A percentile compares a stretch with the other conserved stretches of the same genome.
Conservation (phyloP, 30 jellyfish, hydroid and myxozoan genomes). For the Cassiopea xamachana region DNA sequence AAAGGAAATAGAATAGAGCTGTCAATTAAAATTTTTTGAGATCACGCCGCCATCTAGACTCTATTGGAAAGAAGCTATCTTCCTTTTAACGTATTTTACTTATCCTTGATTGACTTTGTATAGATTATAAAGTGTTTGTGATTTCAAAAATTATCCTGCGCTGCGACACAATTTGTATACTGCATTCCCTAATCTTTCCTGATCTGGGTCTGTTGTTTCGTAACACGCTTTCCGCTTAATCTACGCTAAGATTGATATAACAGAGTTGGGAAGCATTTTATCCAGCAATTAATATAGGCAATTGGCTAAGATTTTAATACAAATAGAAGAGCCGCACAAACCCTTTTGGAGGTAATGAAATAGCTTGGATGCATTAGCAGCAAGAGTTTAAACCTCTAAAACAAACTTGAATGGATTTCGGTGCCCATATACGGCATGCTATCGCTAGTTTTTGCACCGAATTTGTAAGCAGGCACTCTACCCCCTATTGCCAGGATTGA, state of each 20-base stretch:
- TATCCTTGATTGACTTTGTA: background rate
- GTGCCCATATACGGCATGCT: background rate
- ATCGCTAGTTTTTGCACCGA: background rate
- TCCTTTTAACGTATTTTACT: background rate
- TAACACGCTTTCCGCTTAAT: constrained; percentile 59
- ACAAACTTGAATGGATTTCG: background rate
- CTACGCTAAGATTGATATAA: constrained; percentile 19
- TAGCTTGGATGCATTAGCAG: constrained; percentile 28
- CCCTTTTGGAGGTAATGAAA: constrained; percentile 6
- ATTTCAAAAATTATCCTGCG: constrained; percentile 2
- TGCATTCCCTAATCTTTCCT: constrained; percentile 20
- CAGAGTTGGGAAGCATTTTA: constrained; percentile 9
- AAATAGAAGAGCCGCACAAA: constrained; percentile 21
- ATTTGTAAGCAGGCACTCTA: background rate
- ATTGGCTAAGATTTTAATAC: background rate
- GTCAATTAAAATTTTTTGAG: background rate
- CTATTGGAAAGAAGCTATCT: background rate
- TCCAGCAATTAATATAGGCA: constrained; percentile 17
- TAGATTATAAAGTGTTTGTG: constrained; percentile 14
- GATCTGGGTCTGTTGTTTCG: constrained; percentile 28
- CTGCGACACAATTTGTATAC: constrained; percentile 2
- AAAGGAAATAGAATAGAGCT: background rate
- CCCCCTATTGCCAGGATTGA: background rate
- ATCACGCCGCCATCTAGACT: background rate
- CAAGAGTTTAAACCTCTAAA: constrained; percentile 14